phyloP scores from a whole-genome alignment of 2,797 vertebrate species.

The Sarcoramphus papa region DNA sequence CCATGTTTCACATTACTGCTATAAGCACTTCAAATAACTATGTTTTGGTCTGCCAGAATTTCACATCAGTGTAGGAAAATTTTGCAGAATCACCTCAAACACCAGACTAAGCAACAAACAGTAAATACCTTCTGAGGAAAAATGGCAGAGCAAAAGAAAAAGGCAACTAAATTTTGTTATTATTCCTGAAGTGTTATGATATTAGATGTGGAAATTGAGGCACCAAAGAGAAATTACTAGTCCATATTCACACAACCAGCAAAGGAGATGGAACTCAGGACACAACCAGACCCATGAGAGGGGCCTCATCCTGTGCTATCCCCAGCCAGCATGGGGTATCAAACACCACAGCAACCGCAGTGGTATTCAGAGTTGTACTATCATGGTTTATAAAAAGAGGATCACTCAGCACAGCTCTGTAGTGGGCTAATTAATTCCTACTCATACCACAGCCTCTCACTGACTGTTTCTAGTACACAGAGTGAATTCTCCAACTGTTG shows the following conservation, averaged over 20 bases:
- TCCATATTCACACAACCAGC: background rate
- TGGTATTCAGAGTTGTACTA: background rate
- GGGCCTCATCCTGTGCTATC: background rate
- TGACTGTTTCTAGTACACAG: background rate
- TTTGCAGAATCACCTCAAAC: background rate
- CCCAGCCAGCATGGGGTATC: background rate
- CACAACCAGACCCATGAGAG: background rate
- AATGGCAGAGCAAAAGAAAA: background rate
- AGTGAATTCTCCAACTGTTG: background rate
- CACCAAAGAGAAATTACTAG: background rate
- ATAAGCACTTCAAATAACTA: background rate
- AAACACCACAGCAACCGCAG: background rate
- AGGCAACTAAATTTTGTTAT: background rate
- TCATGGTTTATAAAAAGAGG: background rate
- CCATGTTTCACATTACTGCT: background rate
- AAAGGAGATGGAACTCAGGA: background rate
- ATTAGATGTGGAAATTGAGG: background rate
- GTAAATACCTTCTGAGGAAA: background rate
- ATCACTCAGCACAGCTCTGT: background rate
- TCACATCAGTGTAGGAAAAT: background rate
- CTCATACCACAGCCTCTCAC: background rate
- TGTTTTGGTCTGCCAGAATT: background rate
- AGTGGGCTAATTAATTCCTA: background rate
- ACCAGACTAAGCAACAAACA: background rate
- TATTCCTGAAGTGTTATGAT: background rate